A percentile compares a stretch with the other conserved stretches of the same genome.
These are phyloP conservation scores for Pterobdella sp. DNA, from an alignment of 2,888 invertebrate species.

Conservation along the genomic window DNA sequence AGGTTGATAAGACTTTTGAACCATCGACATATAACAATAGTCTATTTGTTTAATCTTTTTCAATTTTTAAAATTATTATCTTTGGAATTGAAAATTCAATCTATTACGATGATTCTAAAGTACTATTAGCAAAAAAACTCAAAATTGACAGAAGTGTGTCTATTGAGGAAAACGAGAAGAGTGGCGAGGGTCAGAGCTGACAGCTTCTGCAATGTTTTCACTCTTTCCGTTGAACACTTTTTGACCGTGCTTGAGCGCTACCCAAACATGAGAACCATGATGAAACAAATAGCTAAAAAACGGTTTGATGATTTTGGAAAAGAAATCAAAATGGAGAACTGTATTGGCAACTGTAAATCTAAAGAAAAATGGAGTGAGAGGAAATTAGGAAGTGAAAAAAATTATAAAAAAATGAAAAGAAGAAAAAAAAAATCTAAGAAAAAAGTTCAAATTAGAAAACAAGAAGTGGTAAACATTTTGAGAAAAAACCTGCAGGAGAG, in stretches of 20 bases:
- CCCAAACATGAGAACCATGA: constrained; percentile 23
- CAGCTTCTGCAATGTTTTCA: constrained; percentile 30
- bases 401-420: background rate
- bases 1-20: background rate
- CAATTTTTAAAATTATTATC: background rate
- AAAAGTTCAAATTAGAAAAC: background rate
- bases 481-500: background rate
- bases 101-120: background rate
- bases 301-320: constrained; percentile 16
- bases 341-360: background rate
- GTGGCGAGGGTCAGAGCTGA: constrained; percentile 32
- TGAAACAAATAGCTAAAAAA: constrained; percentile 19
- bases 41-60: background rate
- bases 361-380: background rate
- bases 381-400: too few species aligned
- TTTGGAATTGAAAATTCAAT: background rate
- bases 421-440: background rate
- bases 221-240: constrained; percentile 36
- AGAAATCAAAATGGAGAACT: background rate
- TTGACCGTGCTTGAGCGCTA: constrained; percentile 19
- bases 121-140: background rate
- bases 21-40: background rate
- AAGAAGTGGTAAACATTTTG: background rate
- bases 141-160: constrained; percentile 26
- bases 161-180: constrained; percentile 25